phyloP scores from a whole-genome alignment of 2,113 vertebrate genomes.

The Leucosticte australis region DNA sequence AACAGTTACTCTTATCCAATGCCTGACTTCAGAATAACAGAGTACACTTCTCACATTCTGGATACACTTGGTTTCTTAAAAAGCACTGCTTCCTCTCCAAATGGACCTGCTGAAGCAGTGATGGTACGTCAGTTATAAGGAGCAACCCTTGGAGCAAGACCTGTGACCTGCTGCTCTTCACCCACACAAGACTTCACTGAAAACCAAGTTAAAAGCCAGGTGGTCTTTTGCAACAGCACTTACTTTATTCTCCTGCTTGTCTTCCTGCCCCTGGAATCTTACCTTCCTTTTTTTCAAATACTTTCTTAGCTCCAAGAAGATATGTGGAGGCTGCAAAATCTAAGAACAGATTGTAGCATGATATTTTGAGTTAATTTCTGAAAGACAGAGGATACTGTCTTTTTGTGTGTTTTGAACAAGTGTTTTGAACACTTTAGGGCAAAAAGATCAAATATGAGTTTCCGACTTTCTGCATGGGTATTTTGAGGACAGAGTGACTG shows the following conservation, averaged over 20 bases:
- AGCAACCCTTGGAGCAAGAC: not conserved
- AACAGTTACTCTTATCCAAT: not conserved
- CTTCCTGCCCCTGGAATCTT: not conserved
- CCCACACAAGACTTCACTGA: not conserved
- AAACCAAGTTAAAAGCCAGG: not conserved
- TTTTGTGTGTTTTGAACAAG: not conserved
- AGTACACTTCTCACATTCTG: not conserved
- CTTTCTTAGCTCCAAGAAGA: not conserved
- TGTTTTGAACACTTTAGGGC: not conserved
- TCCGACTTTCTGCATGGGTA: not conserved
- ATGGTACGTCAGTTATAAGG: not conserved
- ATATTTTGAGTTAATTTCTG: not conserved
- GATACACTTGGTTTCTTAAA: not conserved
- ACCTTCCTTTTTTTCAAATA: not conserved
- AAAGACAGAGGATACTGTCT: not conserved
- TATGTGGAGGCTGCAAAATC: not conserved
- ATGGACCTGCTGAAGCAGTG: not conserved
- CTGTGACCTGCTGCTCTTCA: not conserved
- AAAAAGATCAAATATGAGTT: not conserved
- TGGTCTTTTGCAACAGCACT: not conserved
- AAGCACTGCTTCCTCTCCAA: not conserved
- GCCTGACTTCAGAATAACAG: not conserved
- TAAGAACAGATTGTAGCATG: not conserved
- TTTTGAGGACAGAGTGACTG: not conserved
- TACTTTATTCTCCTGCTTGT: not conserved